These are phyloP conservation scores for Piaya cayana DNA, from an alignment of 2,113 vertebrate species.

Conservation along the genomic window DNA sequence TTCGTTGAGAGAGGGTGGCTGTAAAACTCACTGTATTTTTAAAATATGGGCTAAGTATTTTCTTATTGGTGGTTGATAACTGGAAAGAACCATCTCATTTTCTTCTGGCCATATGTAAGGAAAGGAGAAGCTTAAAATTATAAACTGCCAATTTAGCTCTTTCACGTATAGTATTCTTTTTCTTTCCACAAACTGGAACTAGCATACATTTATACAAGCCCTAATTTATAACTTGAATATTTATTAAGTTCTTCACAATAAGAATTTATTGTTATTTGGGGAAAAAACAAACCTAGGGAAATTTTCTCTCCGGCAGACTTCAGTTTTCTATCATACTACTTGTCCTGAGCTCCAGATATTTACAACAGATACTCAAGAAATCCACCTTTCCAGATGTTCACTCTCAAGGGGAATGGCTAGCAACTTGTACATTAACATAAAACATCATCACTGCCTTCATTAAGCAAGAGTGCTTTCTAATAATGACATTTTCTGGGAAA, in stretches of 20 bases:
- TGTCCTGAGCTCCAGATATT: neutral
- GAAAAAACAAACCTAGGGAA: neutral
- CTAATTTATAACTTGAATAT: neutral
- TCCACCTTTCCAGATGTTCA: neutral
- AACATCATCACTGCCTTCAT: neutral
- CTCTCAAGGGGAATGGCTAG: neutral
- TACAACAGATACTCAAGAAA: neutral
- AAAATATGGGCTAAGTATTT: neutral
- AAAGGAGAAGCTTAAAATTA: neutral
- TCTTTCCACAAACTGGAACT: neutral
- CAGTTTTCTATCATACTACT: neutral
- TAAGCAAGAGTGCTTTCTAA: neutral
- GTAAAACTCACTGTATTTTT: neutral
- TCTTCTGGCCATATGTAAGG: neutral
- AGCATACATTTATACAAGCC: neutral
- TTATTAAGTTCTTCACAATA: neutral
- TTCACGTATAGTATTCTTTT: fast-evolving
- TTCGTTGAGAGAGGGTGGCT: neutral
- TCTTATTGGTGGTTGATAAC: neutral
- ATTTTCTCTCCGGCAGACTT: neutral
- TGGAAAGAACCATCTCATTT: neutral
- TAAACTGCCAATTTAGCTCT: neutral
- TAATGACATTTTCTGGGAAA: neutral
- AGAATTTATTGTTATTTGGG: neutral
- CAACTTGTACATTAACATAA: neutral